Conservation (phyloP, 2,888 invertebrate genomes). For the Lochmaea capreae region DNA sequence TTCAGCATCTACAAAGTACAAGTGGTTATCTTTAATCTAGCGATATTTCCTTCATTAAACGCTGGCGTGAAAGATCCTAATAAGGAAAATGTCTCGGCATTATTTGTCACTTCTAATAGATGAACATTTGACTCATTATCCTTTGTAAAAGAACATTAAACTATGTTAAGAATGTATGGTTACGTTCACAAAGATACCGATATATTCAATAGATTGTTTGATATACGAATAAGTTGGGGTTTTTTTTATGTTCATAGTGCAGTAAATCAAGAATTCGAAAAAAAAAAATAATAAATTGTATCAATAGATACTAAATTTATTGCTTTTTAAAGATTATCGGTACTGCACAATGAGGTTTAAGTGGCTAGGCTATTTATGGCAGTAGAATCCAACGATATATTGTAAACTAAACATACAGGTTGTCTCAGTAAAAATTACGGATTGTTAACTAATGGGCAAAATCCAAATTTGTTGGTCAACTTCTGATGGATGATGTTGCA, state of each 20-base stretch:
- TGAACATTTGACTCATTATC: conserved; percentile 49
- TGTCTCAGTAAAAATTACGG: too few species aligned
- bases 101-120: conserved; percentile 47
- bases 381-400: too few species aligned
- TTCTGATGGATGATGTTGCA: too few species aligned
- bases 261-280: not conserved
- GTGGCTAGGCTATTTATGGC: too few species aligned
- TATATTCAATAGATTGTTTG: conserved; percentile 40
- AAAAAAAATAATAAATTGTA: not conserved
- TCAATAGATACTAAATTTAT: too few species aligned
- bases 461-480: too few species aligned
- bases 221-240: conserved; percentile 26
- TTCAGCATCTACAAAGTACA: conserved; percentile 21
- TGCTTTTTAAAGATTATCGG: too few species aligned
- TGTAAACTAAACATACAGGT: too few species aligned
- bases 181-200: conserved; percentile 51
- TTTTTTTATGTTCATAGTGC: conserved; percentile 22
- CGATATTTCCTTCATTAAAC: conserved; percentile 39
- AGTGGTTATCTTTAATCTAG: conserved; percentile 30
- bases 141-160: conserved; percentile 51
- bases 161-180: conserved; percentile 49
- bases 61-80: conserved; percentile 30
- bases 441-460: too few species aligned
- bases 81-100: conserved; percentile 43
- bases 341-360: too few species aligned